phyloP scores from a whole-genome alignment of 2,113 vertebrate genomes.

The Syrrhaptes paradoxus region DNA sequence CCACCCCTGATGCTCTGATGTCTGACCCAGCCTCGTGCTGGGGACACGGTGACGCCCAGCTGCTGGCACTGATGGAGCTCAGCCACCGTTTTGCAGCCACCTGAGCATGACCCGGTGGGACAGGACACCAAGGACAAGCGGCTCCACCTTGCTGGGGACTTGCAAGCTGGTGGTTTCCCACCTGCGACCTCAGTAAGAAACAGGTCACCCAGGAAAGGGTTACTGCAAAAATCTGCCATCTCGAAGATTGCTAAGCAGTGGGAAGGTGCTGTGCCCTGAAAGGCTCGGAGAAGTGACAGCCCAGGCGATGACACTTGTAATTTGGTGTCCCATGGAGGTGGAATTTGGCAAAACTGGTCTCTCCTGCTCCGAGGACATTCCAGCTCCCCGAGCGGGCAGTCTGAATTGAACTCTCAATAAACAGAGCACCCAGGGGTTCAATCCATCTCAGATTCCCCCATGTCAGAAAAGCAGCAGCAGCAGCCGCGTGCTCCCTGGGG shows the following conservation, averaged over 20 bases:
- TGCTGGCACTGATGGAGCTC: neutral
- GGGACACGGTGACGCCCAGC: accelerated
- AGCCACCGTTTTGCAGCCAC: neutral
- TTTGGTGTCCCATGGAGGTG: neutral
- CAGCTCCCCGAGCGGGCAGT: neutral
- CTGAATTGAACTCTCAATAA: neutral
- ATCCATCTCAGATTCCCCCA: neutral
- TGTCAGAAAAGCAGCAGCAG: neutral
- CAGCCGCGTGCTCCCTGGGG: neutral
- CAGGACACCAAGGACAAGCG: neutral
- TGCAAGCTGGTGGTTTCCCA: neutral
- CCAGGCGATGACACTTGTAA: neutral
- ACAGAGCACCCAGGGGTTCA: neutral
- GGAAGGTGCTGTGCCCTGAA: neutral
- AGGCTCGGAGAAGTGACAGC: neutral
- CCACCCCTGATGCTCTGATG: neutral
- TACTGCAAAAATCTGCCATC: neutral
- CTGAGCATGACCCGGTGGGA: accelerated
- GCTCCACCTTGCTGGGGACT: accelerated
- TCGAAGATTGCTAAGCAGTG: neutral
- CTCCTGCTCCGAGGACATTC: conserved; percentile 41
- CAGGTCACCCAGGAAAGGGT: neutral
- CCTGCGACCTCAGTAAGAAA: neutral
- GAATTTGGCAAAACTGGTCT: conserved; percentile 63
- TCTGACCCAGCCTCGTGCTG: neutral